These are phyloP conservation scores for Phorcus lineatus DNA, from an alignment of 2,888 invertebrate species.

Conservation along the genomic window DNA sequence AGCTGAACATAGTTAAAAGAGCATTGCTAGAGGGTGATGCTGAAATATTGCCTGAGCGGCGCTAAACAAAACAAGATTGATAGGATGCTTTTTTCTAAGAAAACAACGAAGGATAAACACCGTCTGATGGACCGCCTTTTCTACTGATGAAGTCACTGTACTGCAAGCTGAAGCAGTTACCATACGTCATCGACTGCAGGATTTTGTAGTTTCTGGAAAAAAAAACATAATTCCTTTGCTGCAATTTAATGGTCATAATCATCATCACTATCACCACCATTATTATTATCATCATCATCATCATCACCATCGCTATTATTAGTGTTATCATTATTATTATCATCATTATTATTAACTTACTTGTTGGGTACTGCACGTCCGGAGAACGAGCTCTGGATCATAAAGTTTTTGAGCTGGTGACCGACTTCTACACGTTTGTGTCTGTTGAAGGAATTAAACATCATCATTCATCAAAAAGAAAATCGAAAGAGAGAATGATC, in stretches of 20 bases:
- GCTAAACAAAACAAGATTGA: no score
- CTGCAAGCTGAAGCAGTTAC: constrained; percentile 7
- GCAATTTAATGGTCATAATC: no score
- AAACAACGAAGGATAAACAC: not conserved
- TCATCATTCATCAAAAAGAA: not conserved
- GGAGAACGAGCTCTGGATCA: not conserved
- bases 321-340: no score
- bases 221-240: not conserved
- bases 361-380: not conserved
- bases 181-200: not conserved
- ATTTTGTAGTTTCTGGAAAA: not conserved
- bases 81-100: no score
- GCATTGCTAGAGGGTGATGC: no score
- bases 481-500: no score
- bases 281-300: no score
- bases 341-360: not conserved
- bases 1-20: no score
- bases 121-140: constrained; percentile 1
- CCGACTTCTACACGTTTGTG: not conserved
- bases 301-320: no score
- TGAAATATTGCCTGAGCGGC: no score
- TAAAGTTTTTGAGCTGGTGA: not conserved
- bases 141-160: not conserved
- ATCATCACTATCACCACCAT: no score
- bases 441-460: not conserved